A percentile compares a stretch with the other conserved stretches of the same genome.
These are phyloP conservation scores for Euthynnus affinis DNA, from an alignment of 2,797 vertebrate genomes.

Conservation along the genomic window DNA sequence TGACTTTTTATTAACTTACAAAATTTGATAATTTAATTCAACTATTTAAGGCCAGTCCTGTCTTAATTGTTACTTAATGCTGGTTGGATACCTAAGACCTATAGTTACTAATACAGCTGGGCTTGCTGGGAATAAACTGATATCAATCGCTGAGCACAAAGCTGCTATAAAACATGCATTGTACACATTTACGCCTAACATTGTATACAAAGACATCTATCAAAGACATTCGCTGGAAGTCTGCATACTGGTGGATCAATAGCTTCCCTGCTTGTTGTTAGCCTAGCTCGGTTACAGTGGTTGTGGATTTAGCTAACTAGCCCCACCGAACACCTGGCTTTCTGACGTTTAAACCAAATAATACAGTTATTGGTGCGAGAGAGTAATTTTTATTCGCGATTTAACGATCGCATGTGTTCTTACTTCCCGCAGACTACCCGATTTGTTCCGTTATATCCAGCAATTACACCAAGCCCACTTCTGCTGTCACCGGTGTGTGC, in stretches of 20 bases:
- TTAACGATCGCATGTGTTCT: background rate
- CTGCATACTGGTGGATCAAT: no score
- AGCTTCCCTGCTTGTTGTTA: conserved; percentile 25
- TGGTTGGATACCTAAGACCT: no score
- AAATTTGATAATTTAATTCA: background rate
- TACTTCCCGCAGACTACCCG: background rate
- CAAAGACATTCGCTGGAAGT: no score
- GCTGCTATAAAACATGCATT: background rate
- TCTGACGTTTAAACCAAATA: background rate
- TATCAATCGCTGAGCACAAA: background rate
- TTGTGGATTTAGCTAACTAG: background rate
- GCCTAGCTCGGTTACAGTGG: background rate
- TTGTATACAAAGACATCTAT: background rate
- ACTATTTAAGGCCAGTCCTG: background rate
- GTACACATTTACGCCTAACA: rapidly evolving
- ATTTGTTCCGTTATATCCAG: conserved; percentile 6
- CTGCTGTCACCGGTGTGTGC: conserved; percentile 20
- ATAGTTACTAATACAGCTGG: background rate
- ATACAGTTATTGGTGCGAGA: background rate
- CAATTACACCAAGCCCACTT: conserved; percentile 44
- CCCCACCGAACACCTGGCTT: background rate
- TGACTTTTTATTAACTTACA: background rate
- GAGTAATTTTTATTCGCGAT: rapidly evolving
- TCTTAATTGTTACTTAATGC: background rate
- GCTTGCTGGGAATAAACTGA: background rate